A percentile compares a stretch with the other conserved stretches of the same genome.
Evolutionary conservation across 2,888 invertebrate genomes (phyloP).

Genomic region (Patella caerulea): DNA sequence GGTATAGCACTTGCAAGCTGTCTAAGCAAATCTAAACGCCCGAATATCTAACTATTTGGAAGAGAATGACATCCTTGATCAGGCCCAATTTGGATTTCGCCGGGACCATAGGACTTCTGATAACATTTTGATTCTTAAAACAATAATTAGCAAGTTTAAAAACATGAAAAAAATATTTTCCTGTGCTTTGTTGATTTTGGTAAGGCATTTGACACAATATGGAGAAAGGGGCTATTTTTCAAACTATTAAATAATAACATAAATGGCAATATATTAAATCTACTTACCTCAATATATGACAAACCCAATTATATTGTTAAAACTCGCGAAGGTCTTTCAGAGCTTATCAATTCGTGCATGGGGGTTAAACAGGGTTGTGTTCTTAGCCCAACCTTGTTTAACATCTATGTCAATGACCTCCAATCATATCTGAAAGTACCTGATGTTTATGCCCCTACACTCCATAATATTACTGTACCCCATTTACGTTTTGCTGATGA

Average conservation of each 20-base stretch:
- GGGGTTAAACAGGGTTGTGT: conserved; percentile 8
- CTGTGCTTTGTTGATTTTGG: too few species aligned
- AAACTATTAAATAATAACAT: too few species aligned
- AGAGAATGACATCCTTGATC: too few species aligned
- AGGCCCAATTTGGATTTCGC: too few species aligned
- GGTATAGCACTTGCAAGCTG: background rate
- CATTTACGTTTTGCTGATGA: conserved; percentile 1
- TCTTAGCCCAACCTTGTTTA: conserved; percentile 1
- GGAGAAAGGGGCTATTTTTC: too few species aligned
- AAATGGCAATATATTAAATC: too few species aligned
- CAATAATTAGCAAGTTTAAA: background rate
- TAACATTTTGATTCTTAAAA: background rate
- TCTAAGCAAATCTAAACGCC: background rate
- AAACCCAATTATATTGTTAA: background rate
- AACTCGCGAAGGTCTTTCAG: background rate
- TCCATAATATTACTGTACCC: background rate
- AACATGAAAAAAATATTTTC: too few species aligned
- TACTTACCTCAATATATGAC: background rate
- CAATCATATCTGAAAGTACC: background rate
- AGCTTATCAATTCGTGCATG: background rate
- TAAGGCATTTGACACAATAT: too few species aligned
- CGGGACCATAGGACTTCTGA: background rate
- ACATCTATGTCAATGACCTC: background rate
- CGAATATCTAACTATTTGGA: too few species aligned
- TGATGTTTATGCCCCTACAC: background rate